Conservation (phyloP, 2,888 invertebrate species). For the Apotomis capreana region DNA sequence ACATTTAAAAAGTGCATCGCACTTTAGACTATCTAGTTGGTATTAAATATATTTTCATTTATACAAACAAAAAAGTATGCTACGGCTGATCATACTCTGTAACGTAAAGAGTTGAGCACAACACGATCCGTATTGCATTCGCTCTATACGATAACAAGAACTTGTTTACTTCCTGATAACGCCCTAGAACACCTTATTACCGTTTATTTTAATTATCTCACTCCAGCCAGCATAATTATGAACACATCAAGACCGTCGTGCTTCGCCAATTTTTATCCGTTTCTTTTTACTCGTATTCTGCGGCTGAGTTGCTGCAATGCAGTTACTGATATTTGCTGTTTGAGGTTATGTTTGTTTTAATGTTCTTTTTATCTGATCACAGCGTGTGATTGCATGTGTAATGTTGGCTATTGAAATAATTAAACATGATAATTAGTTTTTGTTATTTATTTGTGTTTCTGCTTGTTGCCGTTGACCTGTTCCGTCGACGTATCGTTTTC, state of each 20-base stretch:
- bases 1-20: too few relatives aligned
- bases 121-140: constrained; percentile 2
- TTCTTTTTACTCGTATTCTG: constrained; percentile 30
- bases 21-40: too few relatives aligned
- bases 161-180: constrained; percentile 33
- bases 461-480: too few relatives aligned
- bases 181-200: constrained; percentile 37
- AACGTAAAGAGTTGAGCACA: neutral
- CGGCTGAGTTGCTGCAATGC: constrained; percentile 25
- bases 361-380: neutral
- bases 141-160: constrained; percentile 19
- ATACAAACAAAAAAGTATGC: too few relatives aligned
- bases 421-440: too few relatives aligned
- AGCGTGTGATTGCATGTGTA: neutral
- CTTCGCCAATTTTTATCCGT: constrained; percentile 30
- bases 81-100: neutral
- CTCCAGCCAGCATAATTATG: constrained; percentile 37
- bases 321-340: constrained; percentile 26
- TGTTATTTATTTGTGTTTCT: too few relatives aligned
- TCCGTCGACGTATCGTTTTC: too few relatives aligned
- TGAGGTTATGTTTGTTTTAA: constrained; percentile 17
- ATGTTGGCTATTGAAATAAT: neutral
- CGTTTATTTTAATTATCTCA: constrained; percentile 38
- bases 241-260: constrained; percentile 36
- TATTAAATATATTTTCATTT: too few relatives aligned